These are phyloP conservation scores for Lasiurus cinereus DNA, from an alignment of 2,113 vertebrate species.

Conservation along the genomic window DNA sequence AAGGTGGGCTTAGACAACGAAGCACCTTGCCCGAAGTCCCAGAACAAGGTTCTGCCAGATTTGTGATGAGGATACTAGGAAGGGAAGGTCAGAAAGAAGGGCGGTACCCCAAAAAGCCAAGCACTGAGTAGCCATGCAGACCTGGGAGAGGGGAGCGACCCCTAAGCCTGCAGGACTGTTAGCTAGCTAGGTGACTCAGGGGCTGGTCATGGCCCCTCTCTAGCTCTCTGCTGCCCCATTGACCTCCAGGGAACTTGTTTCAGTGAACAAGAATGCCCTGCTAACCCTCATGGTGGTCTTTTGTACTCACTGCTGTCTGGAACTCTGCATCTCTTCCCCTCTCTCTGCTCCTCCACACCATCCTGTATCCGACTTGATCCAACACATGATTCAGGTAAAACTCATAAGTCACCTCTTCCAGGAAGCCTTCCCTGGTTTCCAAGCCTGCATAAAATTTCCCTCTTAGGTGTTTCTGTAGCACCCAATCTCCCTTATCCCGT, in stretches of 20 bases:
- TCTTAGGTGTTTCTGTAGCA: background rate
- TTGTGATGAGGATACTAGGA: background rate
- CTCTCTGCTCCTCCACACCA: background rate
- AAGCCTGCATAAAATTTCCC: background rate
- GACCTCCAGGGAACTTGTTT: background rate
- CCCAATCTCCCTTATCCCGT: background rate
- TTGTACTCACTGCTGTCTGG: background rate
- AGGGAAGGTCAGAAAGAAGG: background rate
- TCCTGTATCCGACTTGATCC: background rate
- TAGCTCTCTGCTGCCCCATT: background rate
- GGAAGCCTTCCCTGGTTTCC: background rate
- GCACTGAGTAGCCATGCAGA: no score
- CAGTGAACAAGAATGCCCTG: accelerated
- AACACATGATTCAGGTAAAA: background rate
- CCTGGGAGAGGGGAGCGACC: background rate
- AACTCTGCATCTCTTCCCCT: background rate
- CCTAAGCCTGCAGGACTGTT: accelerated
- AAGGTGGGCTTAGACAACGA: background rate
- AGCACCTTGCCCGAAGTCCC: background rate
- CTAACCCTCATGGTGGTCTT: background rate
- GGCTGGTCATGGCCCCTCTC: background rate
- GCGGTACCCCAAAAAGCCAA: background rate
- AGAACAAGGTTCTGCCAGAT: background rate
- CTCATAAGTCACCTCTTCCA: background rate
- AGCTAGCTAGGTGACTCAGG: no score